Base-by-base conservation (phyloP, 2,113 vertebrate genomes). In the Psettodes erumei region DNA sequence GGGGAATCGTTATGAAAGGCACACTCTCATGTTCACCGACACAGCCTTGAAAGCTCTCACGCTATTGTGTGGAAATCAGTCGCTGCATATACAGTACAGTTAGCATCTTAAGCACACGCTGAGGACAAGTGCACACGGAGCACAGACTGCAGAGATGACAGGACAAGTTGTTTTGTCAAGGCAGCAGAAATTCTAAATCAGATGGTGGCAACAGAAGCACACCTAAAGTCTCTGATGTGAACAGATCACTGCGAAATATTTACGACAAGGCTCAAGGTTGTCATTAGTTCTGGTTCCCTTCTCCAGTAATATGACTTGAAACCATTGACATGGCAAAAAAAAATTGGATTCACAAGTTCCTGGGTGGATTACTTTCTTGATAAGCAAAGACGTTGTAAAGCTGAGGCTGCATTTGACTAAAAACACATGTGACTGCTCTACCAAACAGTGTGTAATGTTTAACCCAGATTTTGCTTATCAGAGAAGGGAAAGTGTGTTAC, bases 21-120 rank as follows among this genome's bases (percentile, higher is more conserved):
- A 35, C 48, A 55, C 23, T 59, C 25, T 48, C 23, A 37, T 51
- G 56, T 63, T 47, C 32, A 81, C 7, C 33, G 65, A 68, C 55
- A 56, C 32, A 23, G 61, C 42, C 25, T 33, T 7, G 19, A 25
- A 73, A 54, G 4, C 50, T 62, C 58, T 69, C 38, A 35, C 67
- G 77, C 71, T 72, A 45, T 33, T 48, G 37, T 68, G 67, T 43
- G 72, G 56, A 77, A 81, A 81, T 65, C 69, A 64, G 67, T 78
- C 45, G 51, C 47, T 51, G 53, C 53, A 61, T 30, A 38, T 79
- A n/a, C n/a, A n/a, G 11, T 54, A 63, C 76, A n/a, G n/a, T 58
- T 47, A 56, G 62, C 53, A 80, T 69, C 53, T 69, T 65, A 59
- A 77, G 69, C 50, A 35, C 58, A 53, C 33, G 13, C 4, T 30